Conservation (phyloP, 2,797 vertebrate species). For the Hoplostethus atlanticus region DNA sequence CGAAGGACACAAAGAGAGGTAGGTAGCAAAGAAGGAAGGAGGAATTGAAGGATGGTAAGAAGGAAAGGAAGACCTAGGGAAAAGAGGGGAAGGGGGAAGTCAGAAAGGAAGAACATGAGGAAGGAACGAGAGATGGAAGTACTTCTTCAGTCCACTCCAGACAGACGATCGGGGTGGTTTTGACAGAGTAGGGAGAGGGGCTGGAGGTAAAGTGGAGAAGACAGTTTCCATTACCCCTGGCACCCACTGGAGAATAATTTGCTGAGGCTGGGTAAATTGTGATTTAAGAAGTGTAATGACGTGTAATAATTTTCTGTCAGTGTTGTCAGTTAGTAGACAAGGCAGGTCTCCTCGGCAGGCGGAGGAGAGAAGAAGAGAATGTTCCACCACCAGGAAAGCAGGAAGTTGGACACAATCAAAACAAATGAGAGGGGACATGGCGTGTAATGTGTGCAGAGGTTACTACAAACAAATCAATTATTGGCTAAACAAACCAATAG, state of each 20-base stretch:
- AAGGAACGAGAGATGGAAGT: constrained; percentile 12
- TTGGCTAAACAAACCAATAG: constrained; percentile 42
- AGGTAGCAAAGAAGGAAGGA: constrained; percentile 13
- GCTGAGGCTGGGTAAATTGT: constrained; percentile 89
- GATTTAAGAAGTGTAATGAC: constrained; percentile 91
- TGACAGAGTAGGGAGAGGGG: constrained; percentile 78
- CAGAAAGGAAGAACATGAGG: constrained; percentile 1
- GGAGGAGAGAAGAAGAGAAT: constrained; percentile 30
- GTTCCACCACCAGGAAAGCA: constrained; percentile 8
- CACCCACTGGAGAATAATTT: constrained; percentile 86
- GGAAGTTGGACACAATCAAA: constrained; percentile 57
- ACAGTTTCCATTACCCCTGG: constrained; percentile 90
- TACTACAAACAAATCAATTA: constrained; percentile 67
- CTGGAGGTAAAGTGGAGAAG: constrained; percentile 85
- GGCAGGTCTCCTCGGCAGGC: constrained; percentile 58
- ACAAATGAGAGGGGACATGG: constrained; percentile 61
- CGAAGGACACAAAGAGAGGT: neutral
- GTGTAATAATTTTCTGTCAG: constrained; percentile 91
- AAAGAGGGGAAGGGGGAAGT: neutral
- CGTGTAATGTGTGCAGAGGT: constrained; percentile 46
- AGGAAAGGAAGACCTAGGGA: neutral
- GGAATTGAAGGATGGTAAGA: neutral
- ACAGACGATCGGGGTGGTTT: constrained; percentile 68
- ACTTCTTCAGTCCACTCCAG: constrained; percentile 11
- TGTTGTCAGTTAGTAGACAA: constrained; percentile 82